Base-by-base conservation (phyloP, 2,888 invertebrate genomes). In the Tetropium fuscum region DNA sequence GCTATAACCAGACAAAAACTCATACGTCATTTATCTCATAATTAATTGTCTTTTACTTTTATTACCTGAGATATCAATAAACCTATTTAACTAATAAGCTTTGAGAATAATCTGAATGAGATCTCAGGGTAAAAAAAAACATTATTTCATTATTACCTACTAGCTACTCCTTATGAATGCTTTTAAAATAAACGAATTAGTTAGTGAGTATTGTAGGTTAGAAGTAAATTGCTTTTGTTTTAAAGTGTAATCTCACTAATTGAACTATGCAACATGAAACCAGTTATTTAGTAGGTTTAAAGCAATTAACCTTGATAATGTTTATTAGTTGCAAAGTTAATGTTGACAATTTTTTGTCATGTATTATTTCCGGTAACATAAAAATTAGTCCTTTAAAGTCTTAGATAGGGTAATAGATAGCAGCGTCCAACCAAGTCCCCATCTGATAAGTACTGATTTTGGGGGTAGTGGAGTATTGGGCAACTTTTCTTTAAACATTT, bases 371-470 rank as follows among this genome's bases (percentile, higher is more conserved):
- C n/a, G n/a, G n/a, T n/a, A n/a, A n/a, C n/a, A n/a, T n/a, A n/a
- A n/a, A n/a, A n/a, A n/a, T n/a, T n/a, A n/a, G n/a, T n/a, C n/a
- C n/a, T n/a, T n/a, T n/a, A n/a, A n/a, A n/a, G n/a, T n/a, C n/a
- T n/a, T n/a, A n/a, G n/a, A n/a, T n/a, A n/a, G n/a, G n/a, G 8
- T 32, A 32, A 32, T n/a, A 32, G 2, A 32, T n/a, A 7, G 8
- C 32, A 3, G 32, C 32, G 3, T 32, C n/a, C 10, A 78, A 43
- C 59, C 59, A 63, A 25, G 63, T 19, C 38, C 59, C 74, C 77
- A 78, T 13, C 74, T 57, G 5, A 75, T 76, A 18, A 74, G 19
- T 19, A 75, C 69, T 40, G 76, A 71, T 48, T 73, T 60, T 38
- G 74, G 76, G 2, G 76, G 76, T 41, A 77, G 49, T 36, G 66